Base-by-base conservation (phyloP, 2,888 invertebrate species). In the Iphiclides podalirius region DNA sequence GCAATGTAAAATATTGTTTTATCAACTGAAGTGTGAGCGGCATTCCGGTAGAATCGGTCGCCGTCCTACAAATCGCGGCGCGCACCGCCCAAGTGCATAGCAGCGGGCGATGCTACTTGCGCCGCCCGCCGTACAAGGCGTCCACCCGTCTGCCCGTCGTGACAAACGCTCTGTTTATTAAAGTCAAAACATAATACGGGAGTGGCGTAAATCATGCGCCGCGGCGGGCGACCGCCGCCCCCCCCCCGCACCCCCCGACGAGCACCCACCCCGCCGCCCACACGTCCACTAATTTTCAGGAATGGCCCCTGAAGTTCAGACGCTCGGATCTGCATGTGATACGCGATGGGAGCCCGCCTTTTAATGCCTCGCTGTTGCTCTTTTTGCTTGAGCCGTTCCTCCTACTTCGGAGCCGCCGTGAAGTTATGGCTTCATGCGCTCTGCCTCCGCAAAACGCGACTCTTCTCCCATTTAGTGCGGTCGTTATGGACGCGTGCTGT, bases 141-240 rank as follows among this genome's bases (percentile, higher is more conserved):
- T 68, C 79, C 68, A 57, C 56, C 61, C 66, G 75, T 74, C 76
- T 73, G 57, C 60, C 26, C 37, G 59, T 52, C 57, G 58, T 81
- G 84, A 81, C 84, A 82, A 84, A 79, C 86, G 88, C 83, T 75
- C 86, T 90, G 90, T 89, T 88, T 90, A 90, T 90, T 90, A 90
- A 90, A 90, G 89, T 90, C 90, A 88, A 90, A 91, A 90, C 90
- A 90, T 90, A 90, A 90, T 89, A 88, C 89, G 87, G 85, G 88
- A 85, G 79, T 86, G 85, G 90, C 88, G 91, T 91, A 91, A 91
- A 90, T 91, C 91, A 91, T 89, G 82, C 75, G 79, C 76, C 74
- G 73, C 75, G 75, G 72, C 66, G 43, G 35, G 50, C 52, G 50
- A 57, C 53, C 56, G 54, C 51, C 54, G 55, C 50, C 54, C 68